These are phyloP conservation scores for Osmerus mordax DNA, from an alignment of 2,113 vertebrate species.

Conservation along the genomic window DNA sequence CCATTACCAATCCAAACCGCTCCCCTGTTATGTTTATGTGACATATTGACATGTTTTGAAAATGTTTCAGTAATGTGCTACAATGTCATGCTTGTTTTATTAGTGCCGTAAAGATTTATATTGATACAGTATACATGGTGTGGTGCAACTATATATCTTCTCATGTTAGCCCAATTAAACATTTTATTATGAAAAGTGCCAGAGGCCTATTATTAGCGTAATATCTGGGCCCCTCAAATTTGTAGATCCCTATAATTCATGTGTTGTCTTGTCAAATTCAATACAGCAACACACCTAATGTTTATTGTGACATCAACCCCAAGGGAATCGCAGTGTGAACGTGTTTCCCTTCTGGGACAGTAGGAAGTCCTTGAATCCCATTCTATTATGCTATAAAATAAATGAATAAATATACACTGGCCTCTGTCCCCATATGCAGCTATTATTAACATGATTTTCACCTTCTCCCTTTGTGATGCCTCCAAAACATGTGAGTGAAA, in stretches of 20 bases:
- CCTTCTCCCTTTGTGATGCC: conserved; percentile 57
- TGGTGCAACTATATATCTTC: background rate
- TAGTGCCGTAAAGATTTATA: background rate
- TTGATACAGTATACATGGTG: background rate
- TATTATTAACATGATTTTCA: conserved; percentile 67
- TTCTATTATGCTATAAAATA: conserved; percentile 64
- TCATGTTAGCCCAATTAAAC: conserved; percentile 19
- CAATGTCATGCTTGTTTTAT: conserved; percentile 14
- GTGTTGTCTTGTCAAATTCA: conserved; percentile 18
- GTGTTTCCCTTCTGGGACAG: conserved; percentile 37
- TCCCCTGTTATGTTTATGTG: no score
- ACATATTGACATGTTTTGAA: background rate
- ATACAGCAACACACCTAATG: conserved; percentile 18
- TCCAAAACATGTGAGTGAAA: conserved; percentile 61
- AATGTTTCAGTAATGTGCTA: background rate
- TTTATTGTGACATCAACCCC: conserved; percentile 27
- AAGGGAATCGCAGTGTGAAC: conserved; percentile 50
- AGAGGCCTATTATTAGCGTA: conserved; percentile 21
- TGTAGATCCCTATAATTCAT: background rate
- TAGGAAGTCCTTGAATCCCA: conserved; percentile 59
- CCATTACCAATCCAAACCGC: background rate
- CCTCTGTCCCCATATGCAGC: conserved; percentile 50
- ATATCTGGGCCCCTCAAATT: conserved; percentile 16
- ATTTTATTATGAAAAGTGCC: conserved; percentile 4
- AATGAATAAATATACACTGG: conserved; percentile 65